Conservation (phyloP, 2,888 invertebrate species). For the Aproaerema taeniolella region DNA sequence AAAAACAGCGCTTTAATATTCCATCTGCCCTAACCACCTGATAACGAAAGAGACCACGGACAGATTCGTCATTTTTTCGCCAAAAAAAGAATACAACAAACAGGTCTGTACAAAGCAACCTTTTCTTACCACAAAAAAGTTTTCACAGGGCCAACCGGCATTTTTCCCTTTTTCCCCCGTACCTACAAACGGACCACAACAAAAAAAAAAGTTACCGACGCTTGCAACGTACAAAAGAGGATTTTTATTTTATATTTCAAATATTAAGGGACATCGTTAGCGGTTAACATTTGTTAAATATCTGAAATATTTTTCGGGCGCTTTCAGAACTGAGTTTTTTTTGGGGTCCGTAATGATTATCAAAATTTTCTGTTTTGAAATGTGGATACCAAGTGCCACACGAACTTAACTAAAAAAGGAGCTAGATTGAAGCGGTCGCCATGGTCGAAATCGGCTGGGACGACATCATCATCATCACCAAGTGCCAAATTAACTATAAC, state of each 20-base stretch:
- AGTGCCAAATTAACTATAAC: no score
- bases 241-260: conserved; percentile 66
- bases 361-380: no score
- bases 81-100: conserved; percentile 31
- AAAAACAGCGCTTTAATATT: no score
- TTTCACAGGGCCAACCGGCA: conserved; percentile 55
- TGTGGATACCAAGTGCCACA: no score
- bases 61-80: conserved; percentile 23
- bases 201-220: conserved; percentile 60
- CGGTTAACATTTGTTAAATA: conserved; percentile 72
- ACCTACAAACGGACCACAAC: conserved; percentile 64
- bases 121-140: conserved; percentile 75
- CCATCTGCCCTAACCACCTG: no score
- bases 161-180: conserved; percentile 66
- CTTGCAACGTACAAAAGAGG: conserved; percentile 59
- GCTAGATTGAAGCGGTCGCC: no score
- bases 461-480: no score
- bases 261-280: conserved; percentile 73
- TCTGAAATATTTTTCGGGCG: conserved; percentile 62
- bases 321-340: conserved; percentile 44
- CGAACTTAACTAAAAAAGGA: no score
- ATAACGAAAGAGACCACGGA: conserved; percentile 8
- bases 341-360: conserved; percentile 6
- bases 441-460: no score
- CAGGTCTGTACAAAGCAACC: conserved; percentile 53